These are phyloP conservation scores for Troides helena DNA, from an alignment of 2,888 invertebrate species.

Conservation along the genomic window DNA sequence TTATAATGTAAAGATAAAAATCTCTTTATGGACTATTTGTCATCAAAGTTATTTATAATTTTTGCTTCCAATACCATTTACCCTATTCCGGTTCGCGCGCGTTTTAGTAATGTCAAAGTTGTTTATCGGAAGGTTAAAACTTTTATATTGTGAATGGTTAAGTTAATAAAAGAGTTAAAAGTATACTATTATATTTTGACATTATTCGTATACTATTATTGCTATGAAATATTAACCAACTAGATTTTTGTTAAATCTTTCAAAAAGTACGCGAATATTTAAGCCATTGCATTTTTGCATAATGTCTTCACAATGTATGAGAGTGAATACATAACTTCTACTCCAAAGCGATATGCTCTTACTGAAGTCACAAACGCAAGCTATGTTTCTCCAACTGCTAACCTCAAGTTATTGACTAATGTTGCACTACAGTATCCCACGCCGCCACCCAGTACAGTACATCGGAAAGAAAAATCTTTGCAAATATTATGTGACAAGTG, in stretches of 20 bases:
- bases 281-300: slow-evolving; percentile 62
- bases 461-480: slow-evolving; percentile 81
- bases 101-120: slow-evolving; percentile 64
- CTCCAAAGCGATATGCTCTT: slow-evolving; percentile 77
- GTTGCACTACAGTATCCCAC: slow-evolving; percentile 80
- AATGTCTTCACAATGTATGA: slow-evolving; percentile 78
- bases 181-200: slow-evolving; percentile 26
- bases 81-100: slow-evolving; percentile 55
- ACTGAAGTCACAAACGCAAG: slow-evolving; percentile 79
- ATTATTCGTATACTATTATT: slow-evolving; percentile 20
- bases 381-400: slow-evolving; percentile 83
- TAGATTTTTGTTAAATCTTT: slow-evolving; percentile 58
- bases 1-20: no score
- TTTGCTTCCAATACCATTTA: neutral
- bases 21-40: no score
- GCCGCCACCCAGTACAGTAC: slow-evolving; percentile 72
- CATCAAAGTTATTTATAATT: neutral
- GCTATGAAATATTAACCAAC: slow-evolving; percentile 51
- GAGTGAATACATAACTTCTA: slow-evolving; percentile 74
- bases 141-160: slow-evolving; percentile 33
- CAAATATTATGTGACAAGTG: slow-evolving; percentile 82
- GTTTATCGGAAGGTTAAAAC: slow-evolving; percentile 67
- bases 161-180: slow-evolving; percentile 21
- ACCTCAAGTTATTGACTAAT: slow-evolving; percentile 83
- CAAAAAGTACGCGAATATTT: slow-evolving; percentile 75